Base-by-base conservation (phyloP, 1,140 invertebrate species). In the Scaptomyza montana region DNA sequence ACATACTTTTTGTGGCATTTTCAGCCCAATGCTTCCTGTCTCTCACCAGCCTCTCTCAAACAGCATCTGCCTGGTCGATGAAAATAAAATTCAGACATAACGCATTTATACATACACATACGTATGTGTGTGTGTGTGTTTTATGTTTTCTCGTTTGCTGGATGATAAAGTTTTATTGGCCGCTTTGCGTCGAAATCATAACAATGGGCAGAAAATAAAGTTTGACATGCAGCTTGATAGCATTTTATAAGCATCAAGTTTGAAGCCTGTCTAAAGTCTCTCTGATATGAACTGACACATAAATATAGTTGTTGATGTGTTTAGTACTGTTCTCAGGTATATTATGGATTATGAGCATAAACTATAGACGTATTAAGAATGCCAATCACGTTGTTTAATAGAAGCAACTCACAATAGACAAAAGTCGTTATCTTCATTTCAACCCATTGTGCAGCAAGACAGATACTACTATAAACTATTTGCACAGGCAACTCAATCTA, bases 161-260 rank as follows among this genome's bases (percentile, higher is more conserved):
- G 47, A 51, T 59, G 57, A 62, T 74, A 84, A 69, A 85, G 67
- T 75, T 82, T 62, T 70, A 70, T 74, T 74, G 54, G 66, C 59
- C 50, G 45, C 54, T 50, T 30, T 45, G 46, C 36, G 68, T n/a
- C 36, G 36, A 71, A 19, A 47, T 25, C 9, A 28, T 19, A 49
- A 63, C 77, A 73, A 70, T 67, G 59, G 69, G 49, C 69, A 53
- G 33, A 0, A 73, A 56, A 43, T n/a, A 45, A 51, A 62, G 54
- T 80, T 73, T 87, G 82, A 89, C 82, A 74, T 78, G 72, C 67
- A 76, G 7, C 69, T 78, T 87, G 82, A 87, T 76, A 86, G 78
- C 78, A 82, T 78, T 78, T 76, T 77, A 77, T 70, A 76, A 87
- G 75, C 84, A 82, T 75, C 71, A 64, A 74, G 49, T 77, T 74